Evolutionary conservation across 2,888 invertebrate species (phyloP), one percentile per base, ranked within the genome.

Genomic region (Apodemia hepburni): DNA sequence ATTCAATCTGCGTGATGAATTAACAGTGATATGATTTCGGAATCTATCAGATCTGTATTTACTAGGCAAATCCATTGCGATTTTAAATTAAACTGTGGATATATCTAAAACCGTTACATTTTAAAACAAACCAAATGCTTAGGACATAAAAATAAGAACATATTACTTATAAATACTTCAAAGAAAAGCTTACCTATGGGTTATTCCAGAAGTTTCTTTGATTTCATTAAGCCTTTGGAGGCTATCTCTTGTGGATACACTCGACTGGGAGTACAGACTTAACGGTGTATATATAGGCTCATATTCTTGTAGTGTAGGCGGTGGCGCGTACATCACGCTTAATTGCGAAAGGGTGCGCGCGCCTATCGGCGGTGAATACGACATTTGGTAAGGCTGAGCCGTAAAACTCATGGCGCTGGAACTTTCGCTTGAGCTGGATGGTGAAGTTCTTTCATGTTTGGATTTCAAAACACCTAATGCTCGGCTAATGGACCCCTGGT

Each of bases 401-500:
- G 93, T 81, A 33, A 62, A 62, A 69, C 93, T 93, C 57, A 93
- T 76, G 9, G 93, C 92, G 66, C 93, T 93, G 8, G 93, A 93
- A 68, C 92, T 93, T 71, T 93, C 93, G 62, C 94, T 94, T 0
- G 94, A 94, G 58, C 94, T 94, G 0, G 95, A 94, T 0, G 94
- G 94, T 0, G 94, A 94, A 0, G 93, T 93, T 65, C 94, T 92
- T 62, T 95, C 94, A 68, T 90, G 88, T 69, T 92, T 92, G 64
- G 93, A 92, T 71, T 94, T 93, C 5, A 94, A 93, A 54, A 94
- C 96, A 58, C 96, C 96, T 49, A 96, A 84, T 4, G 95, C 96
- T 66, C 95, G 92, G 65, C 94, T 95, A 80, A 96, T 90, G 59
- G 95, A 95, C 67, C 95, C 95, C 96, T 96, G 87, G n/a, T 63